Evolutionary conservation across 2,113 vertebrate genomes (phyloP), one percentile per base, ranked within the genome.

Genomic region (Megaptera novaeangliae): DNA sequence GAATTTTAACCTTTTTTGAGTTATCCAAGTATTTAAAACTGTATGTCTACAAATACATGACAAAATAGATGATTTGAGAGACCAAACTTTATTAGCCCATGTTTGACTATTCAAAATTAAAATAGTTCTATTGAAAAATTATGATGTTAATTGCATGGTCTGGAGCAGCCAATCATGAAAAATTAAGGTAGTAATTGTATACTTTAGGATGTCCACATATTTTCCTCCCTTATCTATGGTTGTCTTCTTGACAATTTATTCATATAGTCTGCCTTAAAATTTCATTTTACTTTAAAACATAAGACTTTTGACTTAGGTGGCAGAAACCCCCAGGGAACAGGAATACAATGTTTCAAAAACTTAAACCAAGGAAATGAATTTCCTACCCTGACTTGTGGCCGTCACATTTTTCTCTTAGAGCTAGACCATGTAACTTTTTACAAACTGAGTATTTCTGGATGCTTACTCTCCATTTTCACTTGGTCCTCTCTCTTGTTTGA

Each of bases 281-380:
- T 96, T 93, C 21, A 23, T 96, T 92, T 96, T 66, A 88, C 6
- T 90, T 13, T 21, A 78, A 31, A 93, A 78, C 27, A 29, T 59
- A 92, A 94, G 21, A 49, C 72, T 84, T 97, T 74, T 87, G 78
- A 61, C 63, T 96, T 90, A 49, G 18, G 36, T 90, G 57, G 44
- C 72, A 96, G 27, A 97, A 95, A 52, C 9, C 86, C 93, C 31
- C 41, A 94, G 82, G 78, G 31, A 75, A 92, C 3, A 66, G 63
- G 27, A 69, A 92, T 83, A 69, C 9, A 41, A 21, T 55, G 2
- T 59, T 92, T 96, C 66, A 96, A 61, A 96, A 91, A 77, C 4
- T 95, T 69, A 55, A 97, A 83, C 21, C 44, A 94, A 88, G 85
- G 23, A 95, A 59, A 81, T 95, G n/a, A 77, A 94, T 97, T 92